Conservation (phyloP, 2,113 vertebrate species). For the Pomatostomus ruficeps region DNA sequence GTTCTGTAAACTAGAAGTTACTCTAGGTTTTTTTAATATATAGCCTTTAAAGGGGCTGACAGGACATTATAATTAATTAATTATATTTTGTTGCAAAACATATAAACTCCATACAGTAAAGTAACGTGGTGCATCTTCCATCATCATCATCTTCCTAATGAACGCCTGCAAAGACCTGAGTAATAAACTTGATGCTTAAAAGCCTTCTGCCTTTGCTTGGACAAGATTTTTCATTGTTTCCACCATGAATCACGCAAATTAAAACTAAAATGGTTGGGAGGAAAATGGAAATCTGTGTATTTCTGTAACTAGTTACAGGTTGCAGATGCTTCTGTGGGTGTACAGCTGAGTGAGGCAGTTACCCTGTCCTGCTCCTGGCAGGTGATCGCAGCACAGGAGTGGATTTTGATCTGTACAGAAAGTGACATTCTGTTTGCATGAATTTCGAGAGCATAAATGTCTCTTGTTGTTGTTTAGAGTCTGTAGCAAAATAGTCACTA, state of each 20-base stretch:
- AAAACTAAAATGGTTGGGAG: background rate
- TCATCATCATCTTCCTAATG: background rate
- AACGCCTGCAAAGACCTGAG: background rate
- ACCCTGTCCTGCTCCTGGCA: background rate
- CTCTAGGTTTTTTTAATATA: background rate
- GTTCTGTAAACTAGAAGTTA: background rate
- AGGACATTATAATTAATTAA: background rate
- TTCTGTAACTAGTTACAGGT: background rate
- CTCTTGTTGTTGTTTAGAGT: background rate
- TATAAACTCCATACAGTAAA: background rate
- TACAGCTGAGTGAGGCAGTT: background rate
- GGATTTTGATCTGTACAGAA: background rate
- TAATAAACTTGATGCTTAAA: background rate
- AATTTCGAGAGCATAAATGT: background rate
- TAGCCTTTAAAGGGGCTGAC: background rate
- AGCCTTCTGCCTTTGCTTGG: background rate
- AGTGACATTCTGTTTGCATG: background rate
- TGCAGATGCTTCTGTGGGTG: background rate
- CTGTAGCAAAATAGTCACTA: background rate
- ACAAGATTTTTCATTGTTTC: background rate
- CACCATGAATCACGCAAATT: background rate
- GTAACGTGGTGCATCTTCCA: background rate
- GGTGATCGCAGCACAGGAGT: background rate
- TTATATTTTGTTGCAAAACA: background rate
- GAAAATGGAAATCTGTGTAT: background rate